Conservation (phyloP, 2,888 invertebrate genomes). For the Pachliopta kotzebuea region DNA sequence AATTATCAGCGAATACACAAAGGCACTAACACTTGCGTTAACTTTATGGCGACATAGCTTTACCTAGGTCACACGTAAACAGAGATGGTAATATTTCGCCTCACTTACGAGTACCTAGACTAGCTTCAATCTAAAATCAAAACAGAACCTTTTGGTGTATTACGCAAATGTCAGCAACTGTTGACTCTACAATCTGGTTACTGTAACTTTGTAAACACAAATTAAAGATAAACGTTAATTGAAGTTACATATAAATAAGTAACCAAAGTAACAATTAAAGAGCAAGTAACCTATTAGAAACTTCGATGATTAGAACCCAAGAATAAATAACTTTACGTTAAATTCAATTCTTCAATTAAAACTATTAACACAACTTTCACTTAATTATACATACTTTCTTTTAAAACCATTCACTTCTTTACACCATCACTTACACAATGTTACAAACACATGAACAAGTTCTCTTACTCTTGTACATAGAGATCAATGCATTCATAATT, state of each 20-base stretch:
- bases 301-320: not conserved
- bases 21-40: not conserved
- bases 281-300: not conserved
- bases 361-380: conserved; percentile 9
- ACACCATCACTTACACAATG: not conserved
- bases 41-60: not conserved
- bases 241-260: not conserved
- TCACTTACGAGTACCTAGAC: not conserved
- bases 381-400: not conserved
- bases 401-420: conserved; percentile 4
- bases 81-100: not conserved
- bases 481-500: not conserved
- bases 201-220: not conserved
- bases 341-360: conserved; percentile 2
- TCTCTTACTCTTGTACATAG: not conserved
- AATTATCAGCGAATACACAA: conserved; percentile 1
- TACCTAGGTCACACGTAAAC: not conserved
- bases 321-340: not conserved
- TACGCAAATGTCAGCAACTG: not conserved
- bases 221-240: not conserved
- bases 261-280: not conserved
- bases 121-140: not conserved
- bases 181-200: not conserved
- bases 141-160: not conserved
- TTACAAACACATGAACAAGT: not conserved